phyloP scores from a whole-genome alignment of 1,140 invertebrate genomes.

The Drosophila repleta region DNA sequence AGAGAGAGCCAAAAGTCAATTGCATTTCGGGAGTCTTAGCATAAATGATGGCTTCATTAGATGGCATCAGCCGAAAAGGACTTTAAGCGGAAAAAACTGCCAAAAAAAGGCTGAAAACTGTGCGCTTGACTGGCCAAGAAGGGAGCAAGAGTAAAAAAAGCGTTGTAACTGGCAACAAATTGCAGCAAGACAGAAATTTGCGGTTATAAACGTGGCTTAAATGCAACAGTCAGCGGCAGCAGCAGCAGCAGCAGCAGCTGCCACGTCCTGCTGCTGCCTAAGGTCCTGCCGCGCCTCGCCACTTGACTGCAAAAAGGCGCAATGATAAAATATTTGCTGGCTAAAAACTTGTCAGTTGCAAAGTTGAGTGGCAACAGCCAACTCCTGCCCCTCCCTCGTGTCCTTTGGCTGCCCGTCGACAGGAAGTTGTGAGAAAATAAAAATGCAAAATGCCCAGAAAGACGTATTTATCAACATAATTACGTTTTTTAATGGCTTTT shows the following conservation, averaged over 20 bases:
- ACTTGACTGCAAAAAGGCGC: conserved; percentile 75
- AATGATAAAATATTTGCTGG: conserved; percentile 80
- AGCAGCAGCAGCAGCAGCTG: conserved; percentile 7
- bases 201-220: conserved; percentile 66
- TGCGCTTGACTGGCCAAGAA: conserved; percentile 9
- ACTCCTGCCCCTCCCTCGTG: neutral
- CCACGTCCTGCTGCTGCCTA: conserved; percentile 7
- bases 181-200: conserved; percentile 37
- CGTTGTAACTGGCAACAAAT: conserved; percentile 41
- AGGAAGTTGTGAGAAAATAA: conserved; percentile 62
- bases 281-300: conserved; percentile 37
- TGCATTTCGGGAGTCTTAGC: conserved; percentile 14
- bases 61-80: conserved; percentile 45
- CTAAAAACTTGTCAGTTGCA: conserved; percentile 51
- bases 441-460: conserved; percentile 75
- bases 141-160: conserved; percentile 3
- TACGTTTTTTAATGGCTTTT: conserved; percentile 84
- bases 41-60: conserved; percentile 71
- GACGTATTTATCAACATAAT: conserved; percentile 83
- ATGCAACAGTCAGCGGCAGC: conserved; percentile 53
- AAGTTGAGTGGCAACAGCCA: conserved; percentile 63
- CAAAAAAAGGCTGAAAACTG: neutral
- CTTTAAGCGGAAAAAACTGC: conserved; percentile 31
- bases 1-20: conserved; percentile 44
- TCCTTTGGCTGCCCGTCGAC: conserved; percentile 22